Evolutionary conservation across 2,888 invertebrate species (phyloP).

Genomic region (Pyrrhia umbra): DNA sequence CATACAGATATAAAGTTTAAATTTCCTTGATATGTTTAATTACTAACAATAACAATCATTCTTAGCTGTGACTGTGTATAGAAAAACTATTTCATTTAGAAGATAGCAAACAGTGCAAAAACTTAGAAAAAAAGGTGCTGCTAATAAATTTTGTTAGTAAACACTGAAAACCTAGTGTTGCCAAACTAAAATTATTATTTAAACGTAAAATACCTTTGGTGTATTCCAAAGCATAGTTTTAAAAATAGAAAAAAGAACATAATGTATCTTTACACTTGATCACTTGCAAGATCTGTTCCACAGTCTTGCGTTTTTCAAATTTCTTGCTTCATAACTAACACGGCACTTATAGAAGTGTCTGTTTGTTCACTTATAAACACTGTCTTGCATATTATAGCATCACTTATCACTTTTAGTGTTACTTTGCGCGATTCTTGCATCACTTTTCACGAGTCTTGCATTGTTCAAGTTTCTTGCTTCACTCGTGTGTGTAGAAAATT

Average conservation of each 20-base stretch:
- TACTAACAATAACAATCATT: neutral
- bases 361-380: constrained; percentile 29
- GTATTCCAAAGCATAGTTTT: constrained; percentile 56
- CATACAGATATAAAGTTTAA: neutral
- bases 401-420: constrained; percentile 37
- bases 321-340: constrained; percentile 33
- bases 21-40: neutral
- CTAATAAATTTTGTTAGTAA: constrained; percentile 56
- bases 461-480: constrained; percentile 56
- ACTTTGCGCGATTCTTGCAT: constrained; percentile 35
- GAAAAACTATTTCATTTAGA: constrained; percentile 26
- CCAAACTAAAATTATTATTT: constrained; percentile 45
- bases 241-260: constrained; percentile 41
- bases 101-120: constrained; percentile 56
- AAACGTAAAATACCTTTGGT: constrained; percentile 59
- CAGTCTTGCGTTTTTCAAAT: constrained; percentile 49
- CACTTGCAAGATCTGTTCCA: constrained; percentile 58
- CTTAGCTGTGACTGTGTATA: constrained; percentile 40
- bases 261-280: constrained; percentile 50
- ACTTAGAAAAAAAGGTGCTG: constrained; percentile 43
- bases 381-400: constrained; percentile 46
- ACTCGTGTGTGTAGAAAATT: constrained; percentile 95
- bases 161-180: constrained; percentile 41
- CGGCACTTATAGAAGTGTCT: constrained; percentile 45
- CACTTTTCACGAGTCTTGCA: constrained; percentile 31